These are phyloP conservation scores for Thalassaphorura encarpata DNA, from an alignment of 1,140 invertebrate genomes.

Conservation along the genomic window DNA sequence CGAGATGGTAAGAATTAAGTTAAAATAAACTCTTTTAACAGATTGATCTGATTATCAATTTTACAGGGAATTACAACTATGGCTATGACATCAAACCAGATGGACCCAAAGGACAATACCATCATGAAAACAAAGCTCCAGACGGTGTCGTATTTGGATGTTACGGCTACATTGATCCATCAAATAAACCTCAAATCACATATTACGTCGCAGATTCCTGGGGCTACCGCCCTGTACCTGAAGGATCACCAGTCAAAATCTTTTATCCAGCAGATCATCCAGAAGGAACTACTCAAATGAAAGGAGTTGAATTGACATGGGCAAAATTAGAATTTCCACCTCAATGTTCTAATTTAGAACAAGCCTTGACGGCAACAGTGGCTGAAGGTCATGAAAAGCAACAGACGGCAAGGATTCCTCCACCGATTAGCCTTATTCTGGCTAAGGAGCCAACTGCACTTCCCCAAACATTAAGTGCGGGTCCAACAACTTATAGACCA, in stretches of 20 bases:
- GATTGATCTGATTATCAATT: neutral
- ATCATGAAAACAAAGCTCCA: conserved; percentile 59
- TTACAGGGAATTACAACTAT: conserved; percentile 47
- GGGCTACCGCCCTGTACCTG: conserved; percentile 59
- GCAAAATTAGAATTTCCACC: conserved; percentile 50
- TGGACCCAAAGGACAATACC: conserved; percentile 60
- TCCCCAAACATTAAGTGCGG: too few relatives aligned
- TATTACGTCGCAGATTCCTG: conserved; percentile 66
- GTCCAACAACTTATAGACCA: too few relatives aligned
- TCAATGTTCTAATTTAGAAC: conserved; percentile 41
- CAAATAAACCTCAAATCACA: conserved; percentile 49
- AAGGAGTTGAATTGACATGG: conserved; percentile 49
- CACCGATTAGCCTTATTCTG: neutral
- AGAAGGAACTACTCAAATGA: conserved; percentile 22
- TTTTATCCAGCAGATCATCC: conserved; percentile 44
- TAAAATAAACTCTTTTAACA: neutral
- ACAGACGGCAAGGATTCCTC: neutral
- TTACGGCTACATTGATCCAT: conserved; percentile 61
- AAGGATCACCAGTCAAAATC: conserved; percentile 55
- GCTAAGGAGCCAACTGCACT: neutral
- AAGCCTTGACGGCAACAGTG: conserved; percentile 15
- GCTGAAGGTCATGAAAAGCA: too few relatives aligned
- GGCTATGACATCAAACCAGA: conserved; percentile 51
- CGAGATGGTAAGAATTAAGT: conserved; percentile 49
- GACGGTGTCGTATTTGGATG: conserved; percentile 67